Evolutionary conservation across 2,888 invertebrate species (phyloP).

Genomic region (Timema cristinae): DNA sequence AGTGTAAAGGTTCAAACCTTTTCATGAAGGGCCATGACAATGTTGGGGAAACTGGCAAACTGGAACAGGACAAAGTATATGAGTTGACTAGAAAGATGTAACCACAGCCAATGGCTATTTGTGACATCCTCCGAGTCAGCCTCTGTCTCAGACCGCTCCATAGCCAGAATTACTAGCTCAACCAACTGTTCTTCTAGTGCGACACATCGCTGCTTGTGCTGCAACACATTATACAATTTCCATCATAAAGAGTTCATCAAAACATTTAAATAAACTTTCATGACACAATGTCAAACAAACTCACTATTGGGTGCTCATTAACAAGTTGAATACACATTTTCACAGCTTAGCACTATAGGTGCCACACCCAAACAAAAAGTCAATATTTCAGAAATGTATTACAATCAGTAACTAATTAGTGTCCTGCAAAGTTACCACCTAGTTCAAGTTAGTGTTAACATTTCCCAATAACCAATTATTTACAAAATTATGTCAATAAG

Average conservation of each 20-base stretch:
- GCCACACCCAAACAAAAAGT: too few species aligned
- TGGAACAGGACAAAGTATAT: constrained; percentile 94
- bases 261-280: too few species aligned
- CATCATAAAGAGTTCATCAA: neutral
- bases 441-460: too few species aligned
- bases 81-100: constrained; percentile 88
- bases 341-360: too few species aligned
- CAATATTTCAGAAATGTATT: too few species aligned
- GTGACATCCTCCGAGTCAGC: constrained; percentile 54
- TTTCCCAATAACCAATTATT: too few species aligned
- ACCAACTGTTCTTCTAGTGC: constrained; percentile 91
- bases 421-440: too few species aligned
- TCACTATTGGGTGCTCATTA: too few species aligned
- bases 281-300: too few species aligned
- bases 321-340: too few species aligned
- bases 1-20: constrained; percentile 52
- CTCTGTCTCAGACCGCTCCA: constrained; percentile 79
- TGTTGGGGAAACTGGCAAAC: constrained; percentile 88
- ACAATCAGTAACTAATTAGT: too few species aligned
- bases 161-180: constrained; percentile 82
- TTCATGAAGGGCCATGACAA: constrained; percentile 83
- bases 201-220: constrained; percentile 79
- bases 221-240: constrained; percentile 23
- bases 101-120: constrained; percentile 79
- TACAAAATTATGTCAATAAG: too few species aligned